Evolutionary conservation across 2,888 invertebrate genomes (phyloP), one percentile per base, ranked within the genome.

Genomic region (Drosophila greeni): DNA sequence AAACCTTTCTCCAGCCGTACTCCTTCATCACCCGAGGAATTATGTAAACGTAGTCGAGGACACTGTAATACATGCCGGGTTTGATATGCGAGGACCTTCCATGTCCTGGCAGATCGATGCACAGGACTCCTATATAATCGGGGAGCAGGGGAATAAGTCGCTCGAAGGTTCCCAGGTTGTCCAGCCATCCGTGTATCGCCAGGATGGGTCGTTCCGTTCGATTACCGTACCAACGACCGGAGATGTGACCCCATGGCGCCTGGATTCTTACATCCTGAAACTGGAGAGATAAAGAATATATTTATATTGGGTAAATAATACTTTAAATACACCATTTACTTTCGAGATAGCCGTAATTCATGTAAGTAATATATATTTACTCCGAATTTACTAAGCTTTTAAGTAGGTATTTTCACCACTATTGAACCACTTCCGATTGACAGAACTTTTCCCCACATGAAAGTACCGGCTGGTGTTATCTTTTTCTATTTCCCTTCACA

Each of bases 131-230:
- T 1, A 89, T 72, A 39, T 90, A 85, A 39, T 88, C 80, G 12
- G 90, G 88, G 51, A 95, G 85, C 59, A 91, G 84, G 0, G 93
- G 93, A 26, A 92, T 91, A 47, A 95, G 82, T 0, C 91, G 90
- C 82, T 94, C 93, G 90, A 93, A 95, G 0, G 92, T 91, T 29
- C 92, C 93, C 24, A 93, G 92, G 83, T 94, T 95, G 87, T 95
- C 94, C 87, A 92, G 92, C 93, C 93, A 94, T 0, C 94, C 95
- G 83, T 95, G 95, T 1, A 94, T 75, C 1, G 92, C 92, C 39
- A 95, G 82, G 31, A 94, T 90, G 2, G 94, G 94, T 51, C 92
- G 90, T 31, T 90, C 89, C 57, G 91, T 88, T 58, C 90, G 90
- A 29, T 89, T 90, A 26, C 94, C 94, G 92, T 94, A 94, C 88